Conservation (phyloP, 2,797 vertebrate species). For the Melopsittacus undulatus region DNA sequence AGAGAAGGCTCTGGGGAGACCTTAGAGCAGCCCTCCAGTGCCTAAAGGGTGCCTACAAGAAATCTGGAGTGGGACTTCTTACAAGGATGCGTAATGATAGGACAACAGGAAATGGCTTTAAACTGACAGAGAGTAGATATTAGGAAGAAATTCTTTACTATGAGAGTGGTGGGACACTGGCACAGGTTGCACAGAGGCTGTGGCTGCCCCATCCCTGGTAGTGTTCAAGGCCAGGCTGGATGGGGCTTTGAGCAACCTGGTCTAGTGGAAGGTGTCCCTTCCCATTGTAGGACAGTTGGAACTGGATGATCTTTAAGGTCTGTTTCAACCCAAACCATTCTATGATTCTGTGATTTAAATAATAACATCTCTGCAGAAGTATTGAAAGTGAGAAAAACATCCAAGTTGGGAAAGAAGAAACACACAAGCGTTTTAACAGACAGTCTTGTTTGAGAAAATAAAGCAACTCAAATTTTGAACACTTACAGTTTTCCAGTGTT, state of each 20-base stretch:
- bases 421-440: background rate
- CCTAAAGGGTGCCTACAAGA: background rate
- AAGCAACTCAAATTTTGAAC: background rate
- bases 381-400: background rate
- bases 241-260: background rate
- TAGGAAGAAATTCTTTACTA: background rate
- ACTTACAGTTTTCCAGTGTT: background rate
- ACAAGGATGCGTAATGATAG: background rate
- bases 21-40: background rate
- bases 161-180: background rate
- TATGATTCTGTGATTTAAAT: background rate
- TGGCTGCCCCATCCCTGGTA: background rate
- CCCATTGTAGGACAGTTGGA: background rate
- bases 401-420: background rate
- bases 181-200: background rate
- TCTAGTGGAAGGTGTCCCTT: background rate
- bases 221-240: background rate
- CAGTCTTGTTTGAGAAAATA: background rate
- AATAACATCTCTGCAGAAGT: background rate
- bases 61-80: background rate
- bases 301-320: background rate
- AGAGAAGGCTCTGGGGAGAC: background rate
- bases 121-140: background rate
- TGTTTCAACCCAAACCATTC: background rate
- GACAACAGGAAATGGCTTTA: background rate